These are phyloP conservation scores for Lasius fuliginosus DNA, from an alignment of 2,888 invertebrate species.

Conservation along the genomic window DNA sequence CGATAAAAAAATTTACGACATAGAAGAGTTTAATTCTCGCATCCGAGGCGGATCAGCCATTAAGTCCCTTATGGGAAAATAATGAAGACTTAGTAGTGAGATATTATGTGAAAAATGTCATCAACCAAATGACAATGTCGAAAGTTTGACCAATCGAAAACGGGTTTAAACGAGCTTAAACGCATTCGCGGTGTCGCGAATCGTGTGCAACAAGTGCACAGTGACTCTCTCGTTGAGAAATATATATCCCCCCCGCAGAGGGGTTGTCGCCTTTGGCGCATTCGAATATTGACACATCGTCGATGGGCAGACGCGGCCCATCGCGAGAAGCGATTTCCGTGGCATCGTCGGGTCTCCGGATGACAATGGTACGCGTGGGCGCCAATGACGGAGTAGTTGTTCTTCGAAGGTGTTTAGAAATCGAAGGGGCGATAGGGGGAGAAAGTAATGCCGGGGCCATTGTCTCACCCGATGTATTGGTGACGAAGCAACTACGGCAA, in stretches of 20 bases:
- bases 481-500: conserved; percentile 73
- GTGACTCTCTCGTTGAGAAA: conserved; percentile 33
- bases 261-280: conserved; percentile 16
- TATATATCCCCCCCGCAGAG: background rate
- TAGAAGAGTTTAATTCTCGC: background rate
- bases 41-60: background rate
- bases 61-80: background rate
- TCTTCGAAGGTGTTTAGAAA: conserved; percentile 74
- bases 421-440: conserved; percentile 72
- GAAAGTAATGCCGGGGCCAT: conserved; percentile 64
- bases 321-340: conserved; percentile 69
- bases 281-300: conserved; percentile 71
- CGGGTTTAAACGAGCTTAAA: background rate
- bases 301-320: conserved; percentile 63
- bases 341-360: conserved; percentile 66
- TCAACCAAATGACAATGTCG: background rate
- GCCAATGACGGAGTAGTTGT: conserved; percentile 70
- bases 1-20: background rate
- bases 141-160: conserved; percentile 27
- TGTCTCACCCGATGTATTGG: conserved; percentile 66
- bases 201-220: conserved; percentile 43
- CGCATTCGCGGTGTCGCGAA: background rate
- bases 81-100: conserved; percentile 16
- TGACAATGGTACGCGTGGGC: conserved; percentile 72
- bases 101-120: background rate